Base-by-base conservation (phyloP, 2,797 vertebrate genomes). In the Limosa lapponica region DNA sequence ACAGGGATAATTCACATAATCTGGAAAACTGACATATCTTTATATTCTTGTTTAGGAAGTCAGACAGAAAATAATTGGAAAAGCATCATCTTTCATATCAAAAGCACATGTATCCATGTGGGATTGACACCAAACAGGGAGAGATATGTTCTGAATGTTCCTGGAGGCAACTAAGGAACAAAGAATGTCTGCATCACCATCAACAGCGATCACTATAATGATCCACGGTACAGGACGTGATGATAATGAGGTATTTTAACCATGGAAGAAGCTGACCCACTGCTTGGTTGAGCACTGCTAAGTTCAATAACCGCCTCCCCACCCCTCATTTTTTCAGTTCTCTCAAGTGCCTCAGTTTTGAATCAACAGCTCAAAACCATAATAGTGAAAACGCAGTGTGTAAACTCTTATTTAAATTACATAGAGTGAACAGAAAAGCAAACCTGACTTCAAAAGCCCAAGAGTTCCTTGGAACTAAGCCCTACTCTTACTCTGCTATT, bases 371-470 rank as follows among this genome's bases (percentile, higher is more conserved):
- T 51, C 83, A 32, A 91, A 94, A 43, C 34, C 15, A 0, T 9
- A 46, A 71, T 28, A 64, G 22, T 34, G 61, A 70, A 70, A 92
- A 41, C 18, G 74, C 65, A 44, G 51, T 2, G 10, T 52, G 19
- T 54, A 83, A 91, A 75, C 32, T 54, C 70, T 79, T 86, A 55
- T 8, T 85, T 84, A 55, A 74, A 73, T 70, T 25, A 92, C 37
- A 71, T 0, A 58, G 44, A 34, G 5, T 10, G 44, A 90, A 61
- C 13, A 66, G 65, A 80, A 49, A 32, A 92, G 43, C 51, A 92
- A 92, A 89, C 10, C n/a, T 16, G 25, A 72, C 22, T 81, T 54
- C 15, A 72, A 92, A 86, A 61, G 57, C 58, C 24, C 39, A 69
- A 18, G 34, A 75, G 39, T 9, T 70, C 66, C 66, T 79, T 73